Conservation (phyloP, 2,113 vertebrate species). For the Epinephelus cyanopodus region DNA sequence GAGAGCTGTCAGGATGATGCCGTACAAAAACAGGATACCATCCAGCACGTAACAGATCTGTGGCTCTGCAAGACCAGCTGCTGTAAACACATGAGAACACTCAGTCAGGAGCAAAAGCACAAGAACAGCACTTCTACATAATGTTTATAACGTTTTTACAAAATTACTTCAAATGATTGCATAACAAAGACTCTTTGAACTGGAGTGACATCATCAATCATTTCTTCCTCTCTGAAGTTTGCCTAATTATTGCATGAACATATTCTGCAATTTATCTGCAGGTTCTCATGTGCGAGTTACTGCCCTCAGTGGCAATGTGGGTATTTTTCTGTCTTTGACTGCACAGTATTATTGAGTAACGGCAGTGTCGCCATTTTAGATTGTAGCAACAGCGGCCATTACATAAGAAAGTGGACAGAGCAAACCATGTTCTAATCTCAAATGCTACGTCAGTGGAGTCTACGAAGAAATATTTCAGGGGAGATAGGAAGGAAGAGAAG, state of each 20-base stretch:
- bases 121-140: neutral
- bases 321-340: neutral
- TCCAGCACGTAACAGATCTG: conserved; percentile 91
- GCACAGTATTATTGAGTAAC: neutral
- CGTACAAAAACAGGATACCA: conserved; percentile 89
- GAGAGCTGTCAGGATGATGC: conserved; percentile 88
- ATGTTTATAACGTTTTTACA: neutral
- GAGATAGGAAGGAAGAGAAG: neutral
- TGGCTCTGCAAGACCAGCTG: conserved; percentile 82
- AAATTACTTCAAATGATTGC: neutral
- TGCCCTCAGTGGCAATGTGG: neutral
- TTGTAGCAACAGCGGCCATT: neutral
- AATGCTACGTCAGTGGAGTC: neutral
- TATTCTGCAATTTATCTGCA: neutral
- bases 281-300: too few relatives aligned
- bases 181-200: too few relatives aligned
- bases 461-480: neutral
- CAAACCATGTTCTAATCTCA: neutral
- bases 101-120: neutral
- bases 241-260: neutral
- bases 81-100: neutral
- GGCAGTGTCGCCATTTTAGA: neutral
- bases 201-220: neutral
- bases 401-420: neutral
- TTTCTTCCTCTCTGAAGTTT: neutral